Evolutionary conservation across 2,797 vertebrate species (phyloP).

Genomic region (Tolypeutes matacus): DNA sequence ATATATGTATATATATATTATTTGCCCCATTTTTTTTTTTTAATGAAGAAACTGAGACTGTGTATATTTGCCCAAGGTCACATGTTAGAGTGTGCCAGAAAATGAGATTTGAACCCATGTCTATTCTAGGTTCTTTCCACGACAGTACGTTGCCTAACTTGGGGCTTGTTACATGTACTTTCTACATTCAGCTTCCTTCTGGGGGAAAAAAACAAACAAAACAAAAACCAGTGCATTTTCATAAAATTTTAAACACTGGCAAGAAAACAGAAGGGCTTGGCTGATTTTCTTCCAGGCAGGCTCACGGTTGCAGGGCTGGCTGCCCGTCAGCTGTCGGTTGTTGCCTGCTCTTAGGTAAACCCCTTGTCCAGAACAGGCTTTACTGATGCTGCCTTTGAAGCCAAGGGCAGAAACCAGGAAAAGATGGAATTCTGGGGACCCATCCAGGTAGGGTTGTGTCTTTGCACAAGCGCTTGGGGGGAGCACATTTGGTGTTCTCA

Average conservation of each 20-base stretch:
- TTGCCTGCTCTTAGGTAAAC: constrained; percentile 82
- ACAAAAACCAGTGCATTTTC: constrained; percentile 6
- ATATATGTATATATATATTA: not conserved
- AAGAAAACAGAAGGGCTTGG: not conserved
- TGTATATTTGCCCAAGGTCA: not conserved
- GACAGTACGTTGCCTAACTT: not conserved
- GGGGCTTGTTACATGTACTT: not conserved
- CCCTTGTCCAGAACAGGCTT: constrained; percentile 46
- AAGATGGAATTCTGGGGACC: constrained; percentile 71
- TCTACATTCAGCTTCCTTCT: not conserved
- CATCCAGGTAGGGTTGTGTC: constrained; percentile 4
- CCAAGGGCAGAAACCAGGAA: constrained; percentile 76
- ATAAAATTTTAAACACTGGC: not conserved
- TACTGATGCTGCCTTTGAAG: constrained; percentile 59
- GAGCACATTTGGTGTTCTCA: not conserved
- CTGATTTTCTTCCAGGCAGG: not conserved
- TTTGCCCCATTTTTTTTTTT: not conserved
- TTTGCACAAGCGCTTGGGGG: constrained; percentile 51
- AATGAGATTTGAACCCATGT: not conserved
- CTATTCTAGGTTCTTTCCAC: not conserved
- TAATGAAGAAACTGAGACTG: not conserved
- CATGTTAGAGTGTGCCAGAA: not conserved
- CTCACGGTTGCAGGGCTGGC: constrained; percentile 85
- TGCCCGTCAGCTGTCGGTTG: constrained; percentile 86
- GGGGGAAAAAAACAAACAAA: not conserved